These are phyloP conservation scores for Yasuhikotakia modesta DNA, from an alignment of 2,797 vertebrate species.

Conservation along the genomic window DNA sequence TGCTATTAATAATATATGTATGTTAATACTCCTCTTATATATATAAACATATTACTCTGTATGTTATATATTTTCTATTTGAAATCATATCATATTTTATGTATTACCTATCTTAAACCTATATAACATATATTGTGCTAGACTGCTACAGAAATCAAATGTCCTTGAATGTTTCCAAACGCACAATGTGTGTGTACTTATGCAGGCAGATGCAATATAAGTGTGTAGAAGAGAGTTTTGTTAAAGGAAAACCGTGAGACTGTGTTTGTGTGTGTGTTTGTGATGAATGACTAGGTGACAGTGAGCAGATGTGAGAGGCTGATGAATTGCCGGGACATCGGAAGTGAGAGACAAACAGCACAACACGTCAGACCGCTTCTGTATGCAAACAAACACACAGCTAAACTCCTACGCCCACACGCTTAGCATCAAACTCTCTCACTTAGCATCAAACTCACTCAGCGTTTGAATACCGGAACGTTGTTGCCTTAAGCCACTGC, in stretches of 20 bases:
- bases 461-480: constrained; percentile 35
- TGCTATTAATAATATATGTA: no score
- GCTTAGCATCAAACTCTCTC: constrained; percentile 34
- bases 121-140: not conserved
- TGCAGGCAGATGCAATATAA: not conserved
- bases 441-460: constrained; percentile 11
- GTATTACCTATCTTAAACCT: not conserved
- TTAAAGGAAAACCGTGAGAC: constrained; percentile 27
- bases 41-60: no score
- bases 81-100: no score
- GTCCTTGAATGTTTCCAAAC: not conserved
- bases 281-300: constrained; percentile 68
- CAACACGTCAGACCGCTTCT: constrained; percentile 45
- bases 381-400: constrained; percentile 45
- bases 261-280: constrained; percentile 41
- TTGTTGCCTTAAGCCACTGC: constrained; percentile 33
- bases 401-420: constrained; percentile 39
- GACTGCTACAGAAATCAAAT: not conserved
- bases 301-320: constrained; percentile 72
- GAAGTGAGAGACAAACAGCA: constrained; percentile 68
- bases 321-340: constrained; percentile 74
- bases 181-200: not conserved
- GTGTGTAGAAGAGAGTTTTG: not conserved
- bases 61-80: not conserved
- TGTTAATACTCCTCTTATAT: no score